Percentiles rank a stretch among this genome's conserved stretches.
These are phyloP conservation scores for Threskiornis aethiopicus DNA, from an alignment of 2,797 vertebrate genomes.

Conservation along the genomic window DNA sequence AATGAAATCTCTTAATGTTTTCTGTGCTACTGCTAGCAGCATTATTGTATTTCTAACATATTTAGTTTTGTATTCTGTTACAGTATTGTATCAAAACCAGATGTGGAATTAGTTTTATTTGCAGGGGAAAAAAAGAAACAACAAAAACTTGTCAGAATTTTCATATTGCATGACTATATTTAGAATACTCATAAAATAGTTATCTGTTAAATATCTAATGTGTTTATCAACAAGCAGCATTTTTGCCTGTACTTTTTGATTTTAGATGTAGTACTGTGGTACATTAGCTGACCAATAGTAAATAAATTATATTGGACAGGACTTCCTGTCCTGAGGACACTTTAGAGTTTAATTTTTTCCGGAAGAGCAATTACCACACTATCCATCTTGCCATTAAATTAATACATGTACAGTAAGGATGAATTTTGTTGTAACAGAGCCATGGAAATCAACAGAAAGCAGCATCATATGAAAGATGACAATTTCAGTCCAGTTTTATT, in stretches of 20 bases:
- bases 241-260: background rate
- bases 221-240: background rate
- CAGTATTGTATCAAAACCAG: constrained; percentile 13
- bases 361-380: background rate
- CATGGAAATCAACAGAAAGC: background rate
- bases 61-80: constrained; percentile 9
- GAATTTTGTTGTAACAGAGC: background rate
- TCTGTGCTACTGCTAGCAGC: constrained; percentile 5
- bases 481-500: background rate
- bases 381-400: background rate
- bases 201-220: background rate
- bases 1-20: constrained; percentile 21
- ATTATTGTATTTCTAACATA: background rate
- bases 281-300: background rate
- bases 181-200: background rate
- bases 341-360: background rate
- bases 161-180: background rate
- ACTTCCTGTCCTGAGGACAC: background rate
- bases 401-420: background rate
- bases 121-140: background rate
- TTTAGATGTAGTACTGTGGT: background rate
- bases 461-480: background rate
- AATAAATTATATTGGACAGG: background rate
- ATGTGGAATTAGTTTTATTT: constrained; percentile 14
- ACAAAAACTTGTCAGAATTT: background rate